phyloP scores from a whole-genome alignment of 2,797 vertebrate species.

The Astyanax mexicanus region DNA sequence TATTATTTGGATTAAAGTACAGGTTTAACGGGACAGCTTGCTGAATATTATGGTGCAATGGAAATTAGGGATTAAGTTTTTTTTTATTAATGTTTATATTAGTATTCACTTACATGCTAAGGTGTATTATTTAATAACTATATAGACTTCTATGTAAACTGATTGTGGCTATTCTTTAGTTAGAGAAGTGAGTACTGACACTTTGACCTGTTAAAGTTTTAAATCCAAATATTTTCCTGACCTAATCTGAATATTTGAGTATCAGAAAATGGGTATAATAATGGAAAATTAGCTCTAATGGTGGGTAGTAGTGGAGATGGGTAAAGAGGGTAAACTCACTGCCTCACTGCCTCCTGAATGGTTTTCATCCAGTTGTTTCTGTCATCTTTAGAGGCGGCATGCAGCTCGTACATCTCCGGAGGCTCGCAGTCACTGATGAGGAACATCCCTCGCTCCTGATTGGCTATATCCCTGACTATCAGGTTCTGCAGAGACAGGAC shows the following conservation, averaged over 20 bases:
- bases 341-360: constrained; percentile 86
- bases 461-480: constrained; percentile 92
- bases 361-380: constrained; percentile 88
- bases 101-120: too few relatives aligned
- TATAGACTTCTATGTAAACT: too few relatives aligned
- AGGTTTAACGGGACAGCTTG: too few relatives aligned
- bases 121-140: too few relatives aligned
- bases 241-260: neutral
- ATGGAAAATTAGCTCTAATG: neutral
- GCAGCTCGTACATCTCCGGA: constrained; percentile 93
- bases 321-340: constrained; percentile 71
- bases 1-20: too few relatives aligned
- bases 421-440: constrained; percentile 85
- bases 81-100: too few relatives aligned
- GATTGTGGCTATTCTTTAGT: too few relatives aligned
- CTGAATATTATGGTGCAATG: too few relatives aligned
- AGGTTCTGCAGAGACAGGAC: constrained; percentile 89
- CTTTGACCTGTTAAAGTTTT: too few relatives aligned
- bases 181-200: too few relatives aligned
- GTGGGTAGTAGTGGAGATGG: neutral
- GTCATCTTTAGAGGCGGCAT: constrained; percentile 85
- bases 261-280: neutral
- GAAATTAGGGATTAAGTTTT: too few relatives aligned
- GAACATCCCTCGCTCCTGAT: constrained; percentile 95
- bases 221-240: too few relatives aligned